Percentiles rank a stretch among this genome's conserved stretches.
phyloP scores from a whole-genome alignment of 2,797 vertebrate species.

The Lindbergichthys nudifrons region DNA sequence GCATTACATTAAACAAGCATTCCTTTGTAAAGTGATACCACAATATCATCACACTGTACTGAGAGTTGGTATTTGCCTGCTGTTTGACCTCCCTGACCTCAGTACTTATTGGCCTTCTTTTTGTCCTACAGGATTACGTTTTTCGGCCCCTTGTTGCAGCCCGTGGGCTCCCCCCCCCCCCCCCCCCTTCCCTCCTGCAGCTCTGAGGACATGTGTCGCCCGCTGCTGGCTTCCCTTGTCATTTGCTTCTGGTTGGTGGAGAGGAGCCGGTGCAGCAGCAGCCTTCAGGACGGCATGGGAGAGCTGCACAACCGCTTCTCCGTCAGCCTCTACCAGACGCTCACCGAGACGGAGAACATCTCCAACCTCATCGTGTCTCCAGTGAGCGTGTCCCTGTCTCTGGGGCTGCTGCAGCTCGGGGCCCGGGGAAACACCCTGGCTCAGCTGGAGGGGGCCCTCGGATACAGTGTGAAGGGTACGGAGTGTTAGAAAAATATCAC shows the following conservation, averaged over 20 bases:
- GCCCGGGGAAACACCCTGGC: constrained; percentile 87
- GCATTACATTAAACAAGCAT: no score
- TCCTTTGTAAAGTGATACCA: no score
- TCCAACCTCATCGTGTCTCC: constrained; percentile 91
- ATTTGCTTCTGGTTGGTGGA: constrained; percentile 79
- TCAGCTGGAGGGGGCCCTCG: constrained; percentile 86
- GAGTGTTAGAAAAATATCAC: no score
- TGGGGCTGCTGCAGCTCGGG: constrained; percentile 91
- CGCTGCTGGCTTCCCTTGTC: constrained; percentile 74
- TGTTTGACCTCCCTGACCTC: constrained; percentile 18
- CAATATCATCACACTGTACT: no score
- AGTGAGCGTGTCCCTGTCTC: constrained; percentile 83
- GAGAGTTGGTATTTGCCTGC: not conserved
- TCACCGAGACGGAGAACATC: constrained; percentile 77
- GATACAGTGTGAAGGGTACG: constrained; percentile 89
- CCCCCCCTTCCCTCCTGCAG: constrained; percentile 29
- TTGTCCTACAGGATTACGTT: constrained; percentile 27
- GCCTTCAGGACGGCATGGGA: constrained; percentile 81
- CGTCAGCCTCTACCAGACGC: constrained; percentile 83
- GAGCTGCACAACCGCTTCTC: constrained; percentile 86
- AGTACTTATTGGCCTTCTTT: not conserved
- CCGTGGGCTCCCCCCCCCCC: constrained; percentile 33
- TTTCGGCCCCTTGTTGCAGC: constrained; percentile 13
- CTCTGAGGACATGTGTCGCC: constrained; percentile 77
- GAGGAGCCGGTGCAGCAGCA: constrained; percentile 66